phyloP scores from a whole-genome alignment of 2,888 invertebrate genomes.

The Scotopteryx bipunctaria region DNA sequence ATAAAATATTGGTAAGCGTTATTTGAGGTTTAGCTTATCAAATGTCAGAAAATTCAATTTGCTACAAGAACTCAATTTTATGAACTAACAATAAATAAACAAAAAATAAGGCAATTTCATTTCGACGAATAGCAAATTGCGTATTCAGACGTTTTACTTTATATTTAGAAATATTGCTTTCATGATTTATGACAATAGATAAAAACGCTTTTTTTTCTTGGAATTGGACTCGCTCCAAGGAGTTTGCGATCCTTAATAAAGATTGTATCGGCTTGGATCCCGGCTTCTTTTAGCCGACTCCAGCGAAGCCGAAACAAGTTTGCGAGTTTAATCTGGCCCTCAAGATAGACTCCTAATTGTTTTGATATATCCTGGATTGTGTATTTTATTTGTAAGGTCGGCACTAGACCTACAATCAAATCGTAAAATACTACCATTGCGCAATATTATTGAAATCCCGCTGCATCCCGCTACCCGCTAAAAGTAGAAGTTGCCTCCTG shows the following conservation, averaged over 20 bases:
- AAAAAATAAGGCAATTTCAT: background rate
- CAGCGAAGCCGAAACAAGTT: background rate
- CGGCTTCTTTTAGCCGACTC: conserved; percentile 1
- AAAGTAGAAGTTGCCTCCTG: no score
- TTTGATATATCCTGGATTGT: no score
- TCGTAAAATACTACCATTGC: no score
- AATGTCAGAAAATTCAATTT: background rate
- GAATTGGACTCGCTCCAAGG: conserved; percentile 15
- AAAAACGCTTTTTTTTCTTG: conserved; percentile 14
- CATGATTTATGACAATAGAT: conserved; percentile 20
- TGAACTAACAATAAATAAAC: background rate
- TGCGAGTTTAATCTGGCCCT: background rate
- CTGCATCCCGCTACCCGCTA: no score
- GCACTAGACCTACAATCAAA: no score
- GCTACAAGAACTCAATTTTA: background rate
- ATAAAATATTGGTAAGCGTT: background rate
- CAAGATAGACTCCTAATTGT: no score
- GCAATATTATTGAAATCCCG: no score
- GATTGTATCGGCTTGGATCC: conserved; percentile 13
- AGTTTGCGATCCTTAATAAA: conserved; percentile 10
- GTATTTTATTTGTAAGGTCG: no score
- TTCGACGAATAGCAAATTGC: conserved; percentile 10
- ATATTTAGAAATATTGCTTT: conserved; percentile 12
- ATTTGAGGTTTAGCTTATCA: background rate
- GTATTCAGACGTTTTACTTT: conserved; percentile 11